Percentiles rank a stretch among this genome's conserved stretches.
Conservation (phyloP, 2,797 vertebrate genomes). For the Sebastes kiyomatsui region DNA sequence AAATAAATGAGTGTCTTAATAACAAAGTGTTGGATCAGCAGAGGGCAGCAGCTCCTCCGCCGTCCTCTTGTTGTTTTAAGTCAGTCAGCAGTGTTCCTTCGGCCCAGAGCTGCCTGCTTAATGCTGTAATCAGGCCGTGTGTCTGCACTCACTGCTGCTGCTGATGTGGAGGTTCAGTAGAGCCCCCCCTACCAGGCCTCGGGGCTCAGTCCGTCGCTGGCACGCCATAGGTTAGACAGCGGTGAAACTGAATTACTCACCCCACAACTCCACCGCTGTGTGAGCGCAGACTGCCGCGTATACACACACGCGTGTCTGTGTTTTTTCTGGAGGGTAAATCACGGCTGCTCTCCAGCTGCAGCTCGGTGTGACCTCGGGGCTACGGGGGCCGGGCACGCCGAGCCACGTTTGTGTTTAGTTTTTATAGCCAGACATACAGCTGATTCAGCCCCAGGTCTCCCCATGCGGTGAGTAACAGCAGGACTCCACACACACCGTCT, state of each 20-base stretch:
- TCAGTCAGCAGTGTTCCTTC: conserved; percentile 5
- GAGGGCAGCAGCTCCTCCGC: conserved; percentile 51
- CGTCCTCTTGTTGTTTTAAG: background rate
- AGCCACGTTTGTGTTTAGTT: conserved; percentile 45
- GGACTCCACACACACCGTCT: conserved; percentile 9
- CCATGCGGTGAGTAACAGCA: conserved; percentile 54
- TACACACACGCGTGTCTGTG: background rate
- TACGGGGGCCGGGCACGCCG: conserved; percentile 26
- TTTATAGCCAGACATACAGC: conserved; percentile 61
- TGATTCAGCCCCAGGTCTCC: conserved; percentile 69
- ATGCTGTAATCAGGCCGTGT: conserved; percentile 37
- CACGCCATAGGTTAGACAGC: conserved; percentile 63
- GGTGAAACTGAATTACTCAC: conserved; percentile 69
- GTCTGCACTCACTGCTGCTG: conserved; percentile 18
- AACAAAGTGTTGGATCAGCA: conserved; percentile 31
- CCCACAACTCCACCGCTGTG: background rate
- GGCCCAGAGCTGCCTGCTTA: background rate
- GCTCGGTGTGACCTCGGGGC: conserved; percentile 3
- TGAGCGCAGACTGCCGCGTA: conserved; percentile 3
- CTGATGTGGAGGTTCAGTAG: conserved; percentile 31
- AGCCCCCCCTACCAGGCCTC: conserved; percentile 36
- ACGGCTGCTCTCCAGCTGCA: conserved; percentile 58
- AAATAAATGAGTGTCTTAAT: too few species aligned
- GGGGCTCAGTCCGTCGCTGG: conserved; percentile 39
- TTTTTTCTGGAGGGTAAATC: conserved; percentile 52